Conservation (phyloP, 2,888 invertebrate genomes). For the Amiota communis region DNA sequence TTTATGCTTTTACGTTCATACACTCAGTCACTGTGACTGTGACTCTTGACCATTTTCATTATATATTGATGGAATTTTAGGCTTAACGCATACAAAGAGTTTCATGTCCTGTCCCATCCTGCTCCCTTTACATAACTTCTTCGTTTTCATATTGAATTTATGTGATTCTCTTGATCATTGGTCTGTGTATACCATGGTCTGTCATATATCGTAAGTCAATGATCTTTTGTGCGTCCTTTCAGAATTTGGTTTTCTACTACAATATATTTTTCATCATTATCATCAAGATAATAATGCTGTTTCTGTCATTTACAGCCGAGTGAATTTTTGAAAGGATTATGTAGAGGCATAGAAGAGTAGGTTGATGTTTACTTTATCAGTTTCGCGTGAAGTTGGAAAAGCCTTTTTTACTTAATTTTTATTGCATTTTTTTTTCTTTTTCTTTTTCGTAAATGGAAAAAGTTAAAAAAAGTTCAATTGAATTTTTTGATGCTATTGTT, state of each 20-base stretch:
- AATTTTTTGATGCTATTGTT: neutral
- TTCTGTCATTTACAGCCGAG: slow-evolving; percentile 22
- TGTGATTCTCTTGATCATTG: neutral
- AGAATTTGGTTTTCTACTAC: slow-evolving; percentile 4
- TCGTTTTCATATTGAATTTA: too few species aligned
- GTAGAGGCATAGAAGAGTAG: neutral
- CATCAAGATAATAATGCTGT: neutral
- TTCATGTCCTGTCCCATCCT: too few species aligned
- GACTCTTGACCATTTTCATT: too few species aligned
- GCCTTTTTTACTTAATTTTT: neutral
- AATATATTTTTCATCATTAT: neutral
- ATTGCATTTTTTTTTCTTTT: neutral
- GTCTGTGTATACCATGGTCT: neutral
- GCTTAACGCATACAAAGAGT: too few species aligned
- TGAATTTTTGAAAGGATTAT: neutral
- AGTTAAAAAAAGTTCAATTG: slow-evolving; percentile 14
- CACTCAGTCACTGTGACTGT: too few species aligned
- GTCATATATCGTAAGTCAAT: neutral
- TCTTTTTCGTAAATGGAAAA: neutral
- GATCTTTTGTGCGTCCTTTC: neutral
- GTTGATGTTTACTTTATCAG: neutral
- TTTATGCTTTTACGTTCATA: slow-evolving; percentile 20
- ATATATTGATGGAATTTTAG: too few species aligned
- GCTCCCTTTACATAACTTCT: too few species aligned
- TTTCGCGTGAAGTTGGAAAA: neutral